These are phyloP conservation scores for Salvelinus sp. DNA, from an alignment of 2,113 vertebrate genomes.

Conservation along the genomic window DNA sequence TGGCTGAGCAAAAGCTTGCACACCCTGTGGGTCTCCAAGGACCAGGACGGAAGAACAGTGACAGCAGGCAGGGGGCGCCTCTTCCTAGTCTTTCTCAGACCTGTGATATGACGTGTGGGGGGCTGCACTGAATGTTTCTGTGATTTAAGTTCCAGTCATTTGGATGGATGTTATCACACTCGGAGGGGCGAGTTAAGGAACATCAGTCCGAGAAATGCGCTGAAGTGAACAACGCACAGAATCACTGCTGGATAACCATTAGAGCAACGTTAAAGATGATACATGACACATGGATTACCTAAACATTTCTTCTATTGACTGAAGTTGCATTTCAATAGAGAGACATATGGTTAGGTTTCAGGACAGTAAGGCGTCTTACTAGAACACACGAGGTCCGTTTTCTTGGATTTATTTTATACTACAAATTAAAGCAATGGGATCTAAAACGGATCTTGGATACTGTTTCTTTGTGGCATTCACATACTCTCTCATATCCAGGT, in stretches of 20 bases:
- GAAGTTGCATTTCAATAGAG: conserved; percentile 33
- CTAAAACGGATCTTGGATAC: conserved; percentile 54
- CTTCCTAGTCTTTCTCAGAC: not conserved
- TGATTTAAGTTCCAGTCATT: conserved; percentile 56
- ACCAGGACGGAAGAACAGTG: too few relatives aligned
- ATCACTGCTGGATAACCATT: not conserved
- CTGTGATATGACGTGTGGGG: conserved; percentile 63
- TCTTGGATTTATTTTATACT: conserved; percentile 26
- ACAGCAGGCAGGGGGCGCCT: conserved; percentile 51
- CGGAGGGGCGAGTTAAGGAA: conserved; percentile 4
- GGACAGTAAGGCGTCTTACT: conserved; percentile 42
- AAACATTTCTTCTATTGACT: conserved; percentile 23
- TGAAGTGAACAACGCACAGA: not conserved
- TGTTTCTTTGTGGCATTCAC: conserved; percentile 55
- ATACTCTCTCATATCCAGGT: conserved; percentile 50
- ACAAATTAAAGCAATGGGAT: conserved; percentile 57
- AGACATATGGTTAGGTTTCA: conserved; percentile 44
- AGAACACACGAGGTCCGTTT: conserved; percentile 34
- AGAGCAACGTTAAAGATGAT: not conserved
- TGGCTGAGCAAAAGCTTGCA: not conserved
- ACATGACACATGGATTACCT: conserved; percentile 9
- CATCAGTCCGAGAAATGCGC: not conserved
- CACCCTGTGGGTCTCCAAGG: not conserved
- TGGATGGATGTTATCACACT: conserved; percentile 68
- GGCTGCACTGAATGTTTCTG: conserved; percentile 48